phyloP scores from a whole-genome alignment of 2,797 vertebrate genomes.

The Artibeus lituratus region DNA sequence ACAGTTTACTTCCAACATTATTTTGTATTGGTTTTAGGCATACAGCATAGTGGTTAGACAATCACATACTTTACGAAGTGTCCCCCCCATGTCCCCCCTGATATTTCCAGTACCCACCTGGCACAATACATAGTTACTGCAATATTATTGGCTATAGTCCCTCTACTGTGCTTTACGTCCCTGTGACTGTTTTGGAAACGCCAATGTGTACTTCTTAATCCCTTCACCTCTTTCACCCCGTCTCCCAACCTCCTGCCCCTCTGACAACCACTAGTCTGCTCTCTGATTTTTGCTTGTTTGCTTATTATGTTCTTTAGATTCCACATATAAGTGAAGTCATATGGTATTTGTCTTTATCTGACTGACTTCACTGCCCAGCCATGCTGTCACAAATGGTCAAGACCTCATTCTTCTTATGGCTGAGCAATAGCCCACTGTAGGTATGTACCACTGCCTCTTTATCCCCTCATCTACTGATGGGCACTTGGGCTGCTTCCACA shows the following conservation, averaged over 20 bases:
- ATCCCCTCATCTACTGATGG: not conserved
- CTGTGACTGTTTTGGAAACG: not conserved
- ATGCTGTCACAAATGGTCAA: not conserved
- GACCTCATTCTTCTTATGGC: not conserved
- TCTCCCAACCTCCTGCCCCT: not conserved
- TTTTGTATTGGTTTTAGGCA: not conserved
- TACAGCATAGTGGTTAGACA: not conserved
- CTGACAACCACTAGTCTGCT: not conserved
- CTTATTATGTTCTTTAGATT: not conserved
- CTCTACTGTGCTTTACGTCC: not conserved
- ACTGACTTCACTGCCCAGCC: not conserved
- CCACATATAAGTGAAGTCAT: not conserved
- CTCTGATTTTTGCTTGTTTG: not conserved
- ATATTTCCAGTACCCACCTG: not conserved
- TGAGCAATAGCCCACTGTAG: not conserved
- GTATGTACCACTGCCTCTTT: not conserved
- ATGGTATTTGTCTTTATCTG: not conserved
- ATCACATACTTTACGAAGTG: not conserved
- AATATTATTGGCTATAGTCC: not conserved
- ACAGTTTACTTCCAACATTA: not conserved
- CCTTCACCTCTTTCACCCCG: not conserved
- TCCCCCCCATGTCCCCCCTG: not conserved
- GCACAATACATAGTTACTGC: not conserved
- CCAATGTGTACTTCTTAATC: not conserved
- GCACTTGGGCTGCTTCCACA: not conserved